phyloP scores from a whole-genome alignment of 2,113 vertebrate species.

The Poecile atricapillus region DNA sequence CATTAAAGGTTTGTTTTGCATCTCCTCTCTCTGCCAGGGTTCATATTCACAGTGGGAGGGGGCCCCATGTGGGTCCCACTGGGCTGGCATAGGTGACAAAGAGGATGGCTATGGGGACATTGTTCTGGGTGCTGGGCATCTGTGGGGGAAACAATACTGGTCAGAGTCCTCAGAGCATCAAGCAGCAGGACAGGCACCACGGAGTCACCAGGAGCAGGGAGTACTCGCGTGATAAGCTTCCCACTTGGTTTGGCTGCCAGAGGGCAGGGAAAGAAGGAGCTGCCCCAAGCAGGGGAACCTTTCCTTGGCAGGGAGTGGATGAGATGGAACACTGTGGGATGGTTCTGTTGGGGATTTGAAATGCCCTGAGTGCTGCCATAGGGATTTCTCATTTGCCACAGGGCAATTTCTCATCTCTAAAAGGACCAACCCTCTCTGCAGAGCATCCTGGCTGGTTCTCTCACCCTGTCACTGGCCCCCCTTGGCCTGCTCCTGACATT shows the following conservation, averaged over 20 bases:
- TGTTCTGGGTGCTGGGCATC: accelerated
- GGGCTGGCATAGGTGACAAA: background rate
- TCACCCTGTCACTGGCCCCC: background rate
- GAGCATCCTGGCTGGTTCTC: background rate
- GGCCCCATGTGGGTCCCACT: background rate
- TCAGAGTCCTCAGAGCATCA: background rate
- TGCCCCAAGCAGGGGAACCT: background rate
- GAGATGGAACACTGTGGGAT: accelerated
- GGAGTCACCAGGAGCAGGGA: accelerated
- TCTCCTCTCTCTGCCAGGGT: background rate
- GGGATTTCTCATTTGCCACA: background rate
- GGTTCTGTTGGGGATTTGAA: background rate
- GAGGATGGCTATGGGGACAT: background rate
- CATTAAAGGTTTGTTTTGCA: background rate
- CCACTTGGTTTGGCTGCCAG: background rate
- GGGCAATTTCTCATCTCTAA: background rate
- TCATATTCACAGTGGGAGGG: no score
- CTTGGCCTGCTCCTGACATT: background rate
- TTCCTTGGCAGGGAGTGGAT: background rate
- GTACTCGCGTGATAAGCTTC: accelerated
- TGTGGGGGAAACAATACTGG: background rate
- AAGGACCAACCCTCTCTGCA: background rate
- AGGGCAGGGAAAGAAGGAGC: background rate
- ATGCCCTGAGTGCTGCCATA: background rate
- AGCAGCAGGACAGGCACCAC: background rate